Evolutionary conservation across 2,888 invertebrate genomes (phyloP).

Genomic region (Bruchidius siliquastri): DNA sequence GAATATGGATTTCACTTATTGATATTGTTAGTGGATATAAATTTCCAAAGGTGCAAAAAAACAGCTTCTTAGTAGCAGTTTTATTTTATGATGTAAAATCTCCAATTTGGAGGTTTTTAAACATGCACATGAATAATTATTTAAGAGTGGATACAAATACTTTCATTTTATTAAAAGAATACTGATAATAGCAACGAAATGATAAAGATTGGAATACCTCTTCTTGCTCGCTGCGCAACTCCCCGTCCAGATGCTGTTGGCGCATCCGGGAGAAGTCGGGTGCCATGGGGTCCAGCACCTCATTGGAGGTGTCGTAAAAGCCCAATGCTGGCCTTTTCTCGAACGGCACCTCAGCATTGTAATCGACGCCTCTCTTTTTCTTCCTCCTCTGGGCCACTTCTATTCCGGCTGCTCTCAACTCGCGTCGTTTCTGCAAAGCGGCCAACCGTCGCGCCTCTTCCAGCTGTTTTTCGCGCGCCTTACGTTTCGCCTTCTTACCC

Average conservation of each 20-base stretch:
- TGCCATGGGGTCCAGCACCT: slow-evolving; percentile 81
- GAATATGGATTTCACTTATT: too few species aligned
- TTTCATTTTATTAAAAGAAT: too few species aligned
- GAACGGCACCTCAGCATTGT: slow-evolving; percentile 96
- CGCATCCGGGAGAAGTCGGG: slow-evolving; percentile 86
- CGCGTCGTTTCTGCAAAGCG: slow-evolving; percentile 94
- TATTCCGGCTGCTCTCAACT: slow-evolving; percentile 95
- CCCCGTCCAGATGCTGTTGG: slow-evolving; percentile 91
- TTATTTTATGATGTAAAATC: too few species aligned
- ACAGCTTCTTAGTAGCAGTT: too few species aligned
- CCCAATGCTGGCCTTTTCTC: slow-evolving; percentile 90
- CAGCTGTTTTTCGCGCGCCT: slow-evolving; percentile 96
- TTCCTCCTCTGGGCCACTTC: slow-evolving; percentile 57
- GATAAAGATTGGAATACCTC: slow-evolving; percentile 54
- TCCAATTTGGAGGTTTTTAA: too few species aligned
- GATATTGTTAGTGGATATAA: too few species aligned
- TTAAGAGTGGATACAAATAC: too few species aligned
- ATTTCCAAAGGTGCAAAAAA: too few species aligned
- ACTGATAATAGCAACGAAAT: too few species aligned
- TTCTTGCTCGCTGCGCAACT: slow-evolving; percentile 84
- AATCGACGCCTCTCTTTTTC: slow-evolving; percentile 88
- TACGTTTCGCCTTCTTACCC: slow-evolving; percentile 88
- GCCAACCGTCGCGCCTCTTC: slow-evolving; percentile 96
- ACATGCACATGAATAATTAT: too few species aligned
- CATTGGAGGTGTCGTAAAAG: slow-evolving; percentile 91